These are phyloP conservation scores for Xestia c-nigrum DNA, from an alignment of 2,888 invertebrate genomes.

Conservation along the genomic window DNA sequence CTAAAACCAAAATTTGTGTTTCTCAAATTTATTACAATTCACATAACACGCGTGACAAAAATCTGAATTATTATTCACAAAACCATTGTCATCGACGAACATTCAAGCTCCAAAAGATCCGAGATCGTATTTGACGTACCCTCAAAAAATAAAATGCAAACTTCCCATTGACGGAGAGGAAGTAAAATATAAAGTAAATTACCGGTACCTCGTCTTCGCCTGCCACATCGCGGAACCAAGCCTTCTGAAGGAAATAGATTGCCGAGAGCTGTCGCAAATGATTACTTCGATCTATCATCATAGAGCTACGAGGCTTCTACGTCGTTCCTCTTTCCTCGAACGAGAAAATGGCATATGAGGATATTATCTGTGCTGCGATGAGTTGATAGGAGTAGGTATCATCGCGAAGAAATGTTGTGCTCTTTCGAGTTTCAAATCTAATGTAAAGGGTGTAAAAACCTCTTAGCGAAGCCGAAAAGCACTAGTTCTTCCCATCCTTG, in stretches of 20 bases:
- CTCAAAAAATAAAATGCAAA: neutral
- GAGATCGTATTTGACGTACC: neutral
- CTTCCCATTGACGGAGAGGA: neutral
- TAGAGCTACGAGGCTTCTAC: constrained; percentile 9
- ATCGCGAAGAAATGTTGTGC: neutral
- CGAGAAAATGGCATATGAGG: constrained; percentile 21
- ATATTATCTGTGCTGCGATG: constrained; percentile 7
- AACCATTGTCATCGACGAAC: neutral
- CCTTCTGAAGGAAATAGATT: constrained; percentile 36
- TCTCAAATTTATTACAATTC: neutral
- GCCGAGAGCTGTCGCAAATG: constrained; percentile 21
- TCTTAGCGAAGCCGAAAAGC: no score
- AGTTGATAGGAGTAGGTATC: neutral
- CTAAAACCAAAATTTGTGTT: neutral
- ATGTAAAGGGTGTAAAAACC: no score
- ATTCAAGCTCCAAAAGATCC: neutral
- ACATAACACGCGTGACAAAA: neutral
- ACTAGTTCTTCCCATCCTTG: no score
- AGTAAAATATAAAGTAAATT: constrained; percentile 25
- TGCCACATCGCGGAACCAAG: constrained; percentile 44
- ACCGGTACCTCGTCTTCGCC: constrained; percentile 14
- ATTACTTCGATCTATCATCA: constrained; percentile 50
- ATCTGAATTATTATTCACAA: neutral
- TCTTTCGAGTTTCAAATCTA: neutral
- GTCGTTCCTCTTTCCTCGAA: constrained; percentile 1